Evolutionary conservation across 2,797 vertebrate species (phyloP).

Genomic region (Danio aesculapii): DNA sequence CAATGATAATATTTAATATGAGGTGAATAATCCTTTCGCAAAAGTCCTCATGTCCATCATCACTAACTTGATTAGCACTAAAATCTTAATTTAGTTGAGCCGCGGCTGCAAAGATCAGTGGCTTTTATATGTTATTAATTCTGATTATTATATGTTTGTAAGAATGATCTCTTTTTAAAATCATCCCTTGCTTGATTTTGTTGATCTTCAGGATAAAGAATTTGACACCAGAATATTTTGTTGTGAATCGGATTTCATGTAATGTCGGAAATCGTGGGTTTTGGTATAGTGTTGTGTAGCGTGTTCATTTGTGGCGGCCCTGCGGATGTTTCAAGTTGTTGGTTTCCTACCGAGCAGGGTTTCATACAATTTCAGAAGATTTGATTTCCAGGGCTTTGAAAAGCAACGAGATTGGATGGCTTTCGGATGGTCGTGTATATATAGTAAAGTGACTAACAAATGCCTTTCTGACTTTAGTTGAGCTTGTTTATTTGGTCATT

Average conservation of each 20-base stretch:
- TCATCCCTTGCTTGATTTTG: neutral
- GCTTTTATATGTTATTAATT: neutral
- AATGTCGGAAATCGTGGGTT: conserved; percentile 30
- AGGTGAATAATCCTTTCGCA: neutral
- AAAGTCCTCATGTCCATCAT: neutral
- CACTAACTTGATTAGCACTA: neutral
- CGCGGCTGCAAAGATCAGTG: neutral
- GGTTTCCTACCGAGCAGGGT: conserved; percentile 27
- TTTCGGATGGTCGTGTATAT: neutral
- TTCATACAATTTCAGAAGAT: conserved; percentile 33
- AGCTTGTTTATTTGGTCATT: conserved; percentile 21
- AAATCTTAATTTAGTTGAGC: conserved; percentile 20
- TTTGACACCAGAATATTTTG: conserved; percentile 17
- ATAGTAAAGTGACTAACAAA: conserved; percentile 11
- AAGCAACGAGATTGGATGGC: conserved; percentile 13
- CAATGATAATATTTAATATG: neutral
- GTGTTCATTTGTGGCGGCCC: conserved; percentile 38
- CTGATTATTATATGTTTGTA: neutral
- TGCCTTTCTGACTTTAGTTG: conserved; percentile 7
- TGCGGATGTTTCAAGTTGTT: conserved; percentile 42
- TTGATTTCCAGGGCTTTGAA: conserved; percentile 10
- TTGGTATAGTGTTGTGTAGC: conserved; percentile 24
- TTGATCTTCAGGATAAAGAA: neutral
- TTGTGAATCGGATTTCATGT: conserved; percentile 21
- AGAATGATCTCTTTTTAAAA: conserved; percentile 9